Conservation (phyloP, 2,797 vertebrate genomes). For the Mycteria americana region DNA sequence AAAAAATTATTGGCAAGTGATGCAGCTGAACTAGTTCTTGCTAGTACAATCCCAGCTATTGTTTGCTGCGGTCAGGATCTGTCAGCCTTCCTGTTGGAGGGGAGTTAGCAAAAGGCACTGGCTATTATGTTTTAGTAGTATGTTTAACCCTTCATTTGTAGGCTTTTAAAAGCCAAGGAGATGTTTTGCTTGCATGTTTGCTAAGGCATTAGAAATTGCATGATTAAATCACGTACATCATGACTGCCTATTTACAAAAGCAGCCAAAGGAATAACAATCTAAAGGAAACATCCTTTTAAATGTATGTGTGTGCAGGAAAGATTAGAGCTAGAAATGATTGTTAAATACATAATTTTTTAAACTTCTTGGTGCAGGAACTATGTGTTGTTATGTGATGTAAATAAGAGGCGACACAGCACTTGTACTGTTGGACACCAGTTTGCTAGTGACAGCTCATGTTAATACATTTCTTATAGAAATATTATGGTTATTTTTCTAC, state of each 20-base stretch:
- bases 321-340: constrained; percentile 35
- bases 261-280: background rate
- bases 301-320: constrained; percentile 2
- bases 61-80: constrained; percentile 74
- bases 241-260: background rate
- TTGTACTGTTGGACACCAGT: background rate
- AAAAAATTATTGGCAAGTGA: constrained; percentile 78
- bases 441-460: background rate
- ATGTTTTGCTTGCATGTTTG: background rate
- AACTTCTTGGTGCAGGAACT: background rate
- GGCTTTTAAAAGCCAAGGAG: background rate
- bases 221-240: background rate
- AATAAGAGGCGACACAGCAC: background rate
- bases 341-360: background rate
- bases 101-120: constrained; percentile 67
- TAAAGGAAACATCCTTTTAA: constrained; percentile 23
- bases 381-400: background rate
- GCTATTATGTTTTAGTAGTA: constrained; percentile 59
- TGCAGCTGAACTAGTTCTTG: constrained; percentile 75
- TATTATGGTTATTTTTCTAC: background rate
- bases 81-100: constrained; percentile 73
- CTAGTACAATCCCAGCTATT: constrained; percentile 79
- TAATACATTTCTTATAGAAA: background rate
- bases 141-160: constrained; percentile 71
- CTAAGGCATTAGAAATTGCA: background rate